Percentiles rank a stretch among this genome's conserved stretches.
These are phyloP conservation scores for Ambastaia sidthimunki DNA, from an alignment of 2,797 vertebrate species.

Conservation along the genomic window DNA sequence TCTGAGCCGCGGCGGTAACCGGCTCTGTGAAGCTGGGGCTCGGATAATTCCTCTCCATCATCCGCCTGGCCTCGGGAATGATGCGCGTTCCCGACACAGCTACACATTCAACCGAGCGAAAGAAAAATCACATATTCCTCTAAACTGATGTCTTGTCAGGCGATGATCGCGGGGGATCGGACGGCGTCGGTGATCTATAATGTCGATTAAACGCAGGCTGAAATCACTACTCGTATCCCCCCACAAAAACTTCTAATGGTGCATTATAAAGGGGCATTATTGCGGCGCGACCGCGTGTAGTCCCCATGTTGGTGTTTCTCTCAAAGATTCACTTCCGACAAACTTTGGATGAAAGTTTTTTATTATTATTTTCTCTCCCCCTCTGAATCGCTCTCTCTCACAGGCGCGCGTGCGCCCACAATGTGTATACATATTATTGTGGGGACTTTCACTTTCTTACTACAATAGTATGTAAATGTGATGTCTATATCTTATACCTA, in stretches of 20 bases:
- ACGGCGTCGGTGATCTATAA: conserved; percentile 42
- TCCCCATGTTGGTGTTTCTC: conserved; percentile 83
- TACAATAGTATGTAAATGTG: not conserved
- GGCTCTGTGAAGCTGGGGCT: conserved; percentile 88
- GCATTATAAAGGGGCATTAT: conserved; percentile 62
- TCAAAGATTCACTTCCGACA: conserved; percentile 83
- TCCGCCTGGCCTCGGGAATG: conserved; percentile 76
- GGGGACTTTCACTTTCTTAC: not conserved
- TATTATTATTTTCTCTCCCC: conserved; percentile 44
- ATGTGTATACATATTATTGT: not conserved
- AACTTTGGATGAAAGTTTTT: conserved; percentile 66
- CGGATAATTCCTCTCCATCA: conserved; percentile 96
- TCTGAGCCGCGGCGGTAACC: conserved; percentile 85
- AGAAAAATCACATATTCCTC: conserved; percentile 66
- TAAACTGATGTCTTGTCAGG: conserved; percentile 28
- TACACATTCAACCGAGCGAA: conserved; percentile 72
- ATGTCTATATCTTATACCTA: not conserved
- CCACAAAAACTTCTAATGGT: conserved; percentile 6
- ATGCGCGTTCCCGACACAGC: conserved; percentile 74
- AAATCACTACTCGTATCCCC: conserved; percentile 59
- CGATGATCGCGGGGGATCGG: conserved; percentile 56
- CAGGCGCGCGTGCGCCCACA: not conserved
- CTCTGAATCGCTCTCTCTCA: not conserved
- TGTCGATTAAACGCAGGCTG: conserved; percentile 54
- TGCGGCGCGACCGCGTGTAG: conserved; percentile 61